Evolutionary conservation across 2,113 vertebrate species (phyloP), one percentile per base, ranked within the genome.

Genomic region (Lonchura striata): DNA sequence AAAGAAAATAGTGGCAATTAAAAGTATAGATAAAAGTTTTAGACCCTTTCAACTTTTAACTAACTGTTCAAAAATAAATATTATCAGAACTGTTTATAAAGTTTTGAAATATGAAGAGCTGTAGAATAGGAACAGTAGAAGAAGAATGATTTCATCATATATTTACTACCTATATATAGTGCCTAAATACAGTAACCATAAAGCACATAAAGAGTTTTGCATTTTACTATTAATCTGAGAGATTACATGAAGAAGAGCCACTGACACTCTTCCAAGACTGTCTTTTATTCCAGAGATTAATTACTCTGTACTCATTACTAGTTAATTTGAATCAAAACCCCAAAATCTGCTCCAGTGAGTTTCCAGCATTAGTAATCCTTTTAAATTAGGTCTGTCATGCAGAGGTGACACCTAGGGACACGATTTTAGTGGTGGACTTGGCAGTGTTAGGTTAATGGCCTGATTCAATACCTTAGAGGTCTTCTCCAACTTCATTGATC

Each of bases 1-100:
- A 88, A 71, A 91, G 82, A 89, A 49, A 90, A 88, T 24, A 72
- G 37, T 50, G 30, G 60, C 56, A 86, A 86, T 92, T 86, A 93
- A 70, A 71, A 64, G 66, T 20, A 91, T 11, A 82, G 64, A n/a
- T 46, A 80, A 37, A 81, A 79, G 57, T 60, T 59, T 85, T 22
- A 41, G 46, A 8, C 74, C 54, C 33, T 74, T 74, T 39, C 15
- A 75, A 80, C 39, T 92, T 79, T 31, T 86, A 7, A 59, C 25
- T 42, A 33, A 54, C 19, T 81, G 28, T 23, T 79, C 82, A 76
- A 90, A 75, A 94, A 74, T 39, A 65, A 85, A 1, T 69, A 89
- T 57, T 7, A 54, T 19, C 9, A 74, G 17, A 89, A 30, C 11
- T 53, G 33, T 7, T 35, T 59, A 70, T 25, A 47, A 91, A 54